Percentiles rank a stretch among this genome's conserved stretches.
Conservation (phyloP, 2,888 invertebrate species). For the Dicycla oo region DNA sequence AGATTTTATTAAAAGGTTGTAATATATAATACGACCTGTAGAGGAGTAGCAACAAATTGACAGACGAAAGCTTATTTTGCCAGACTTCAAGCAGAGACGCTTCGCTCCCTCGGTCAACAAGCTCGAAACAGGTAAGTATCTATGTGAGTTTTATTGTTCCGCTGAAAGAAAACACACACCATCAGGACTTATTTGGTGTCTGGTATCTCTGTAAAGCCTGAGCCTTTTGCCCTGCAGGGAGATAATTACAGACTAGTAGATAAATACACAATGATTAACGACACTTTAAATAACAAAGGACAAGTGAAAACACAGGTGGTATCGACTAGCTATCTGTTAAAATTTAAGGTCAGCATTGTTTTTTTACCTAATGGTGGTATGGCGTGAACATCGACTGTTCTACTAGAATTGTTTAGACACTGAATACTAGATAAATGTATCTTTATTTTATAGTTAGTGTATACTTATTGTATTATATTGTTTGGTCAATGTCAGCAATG, state of each 20-base stretch:
- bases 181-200: background rate
- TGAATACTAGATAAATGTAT: constrained; percentile 26
- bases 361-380: constrained; percentile 51
- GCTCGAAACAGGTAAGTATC: background rate
- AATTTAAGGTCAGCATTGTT: constrained; percentile 39
- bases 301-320: constrained; percentile 31
- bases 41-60: too few relatives aligned
- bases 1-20: too few relatives aligned
- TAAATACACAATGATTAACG: constrained; percentile 26
- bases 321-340: constrained; percentile 29
- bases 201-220: background rate
- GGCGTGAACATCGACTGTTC: constrained; percentile 47
- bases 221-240: background rate
- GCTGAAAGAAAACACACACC: background rate
- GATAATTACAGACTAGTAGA: background rate
- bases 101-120: too few relatives aligned
- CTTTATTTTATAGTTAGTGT: background rate
- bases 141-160: background rate
- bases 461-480: constrained; percentile 8
- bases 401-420: constrained; percentile 31
- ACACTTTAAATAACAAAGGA: constrained; percentile 25
- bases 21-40: too few relatives aligned
- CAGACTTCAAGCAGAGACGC: too few relatives aligned
- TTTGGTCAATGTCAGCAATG: too few relatives aligned
- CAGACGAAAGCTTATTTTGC: too few relatives aligned